Evolutionary conservation across 2,113 vertebrate species (phyloP), one percentile per base, ranked within the genome.

Genomic region (Erythrocercus mccallii): DNA sequence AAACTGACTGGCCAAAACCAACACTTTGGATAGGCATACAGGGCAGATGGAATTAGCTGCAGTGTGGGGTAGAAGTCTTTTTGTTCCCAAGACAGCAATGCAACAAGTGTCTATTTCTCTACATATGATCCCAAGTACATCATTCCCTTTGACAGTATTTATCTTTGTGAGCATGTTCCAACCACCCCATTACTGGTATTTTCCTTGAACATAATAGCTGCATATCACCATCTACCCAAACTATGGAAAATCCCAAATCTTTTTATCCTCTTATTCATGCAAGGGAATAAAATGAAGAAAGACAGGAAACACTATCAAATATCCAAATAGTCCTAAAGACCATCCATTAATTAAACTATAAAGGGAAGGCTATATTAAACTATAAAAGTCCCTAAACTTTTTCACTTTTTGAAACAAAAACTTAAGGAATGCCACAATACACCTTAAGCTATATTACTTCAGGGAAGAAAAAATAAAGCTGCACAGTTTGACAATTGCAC

Each of bases 51-150:
- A 74, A 48, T 22, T 20, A 8, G 28, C 50, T 76, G 42, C 21
- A 47, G 3, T 1, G 3, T 11, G 17, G 17, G 5, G 6, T n/a
- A 35, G 70, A 47, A 84, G 16, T 0, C 10, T n/a, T 76, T 40
- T 30, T 64, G 13, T 20, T 74, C 57, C 12, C 17, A 50, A 28
- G 19, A 37, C 19, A 82, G 9, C 25, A 12, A 12, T 21, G 20
- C 33, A 71, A 11, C 28, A 62, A 69, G 37, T 35, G 11, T 54
- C 19, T 16, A 8, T 44, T 61, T 66, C 54, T 61, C 42, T 54
- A 2, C 7, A 69, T 11, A 18, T 5, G 22, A 74, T 19, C 27
- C 40, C 50, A 45, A 81, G 35, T 5, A 27, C 6, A 42, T 66
- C 51, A 62, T 16, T 21, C n/a, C 14, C 28, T 77, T 68, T 44